These are phyloP conservation scores for Acridotheres tristis DNA, from an alignment of 2,797 vertebrate species.

Conservation along the genomic window DNA sequence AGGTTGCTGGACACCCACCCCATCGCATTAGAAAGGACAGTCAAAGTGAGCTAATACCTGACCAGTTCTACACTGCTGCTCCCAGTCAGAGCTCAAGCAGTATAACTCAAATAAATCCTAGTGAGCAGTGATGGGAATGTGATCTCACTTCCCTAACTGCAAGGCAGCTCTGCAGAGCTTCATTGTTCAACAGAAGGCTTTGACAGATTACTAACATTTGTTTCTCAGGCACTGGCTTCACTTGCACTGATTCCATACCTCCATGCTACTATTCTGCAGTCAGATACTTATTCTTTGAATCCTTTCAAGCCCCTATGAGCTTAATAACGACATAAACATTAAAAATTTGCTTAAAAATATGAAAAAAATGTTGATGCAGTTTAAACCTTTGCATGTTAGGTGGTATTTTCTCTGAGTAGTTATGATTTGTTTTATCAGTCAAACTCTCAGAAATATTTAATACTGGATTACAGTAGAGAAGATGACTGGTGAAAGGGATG, in stretches of 20 bases:
- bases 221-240: not conserved
- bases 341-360: not conserved
- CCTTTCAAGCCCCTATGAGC: not conserved
- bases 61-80: not conserved
- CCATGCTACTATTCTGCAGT: not conserved
- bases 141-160: not conserved
- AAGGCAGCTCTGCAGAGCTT: not conserved
- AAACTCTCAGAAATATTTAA: not conserved
- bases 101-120: not conserved
- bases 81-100: not conserved
- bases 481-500: not conserved
- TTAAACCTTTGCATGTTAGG: not conserved
- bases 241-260: not conserved
- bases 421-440: not conserved
- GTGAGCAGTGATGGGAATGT: not conserved
- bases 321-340: not conserved
- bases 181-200: not conserved
- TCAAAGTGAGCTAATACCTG: not conserved
- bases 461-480: not conserved
- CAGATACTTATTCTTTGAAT: not conserved
- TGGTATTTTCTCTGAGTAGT: not conserved
- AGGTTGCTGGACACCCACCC: not conserved
- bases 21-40: not conserved
- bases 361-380: not conserved
- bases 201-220: not conserved